Base-by-base conservation (phyloP, 2,797 vertebrate genomes). In the Pseudochromis fuscus region DNA sequence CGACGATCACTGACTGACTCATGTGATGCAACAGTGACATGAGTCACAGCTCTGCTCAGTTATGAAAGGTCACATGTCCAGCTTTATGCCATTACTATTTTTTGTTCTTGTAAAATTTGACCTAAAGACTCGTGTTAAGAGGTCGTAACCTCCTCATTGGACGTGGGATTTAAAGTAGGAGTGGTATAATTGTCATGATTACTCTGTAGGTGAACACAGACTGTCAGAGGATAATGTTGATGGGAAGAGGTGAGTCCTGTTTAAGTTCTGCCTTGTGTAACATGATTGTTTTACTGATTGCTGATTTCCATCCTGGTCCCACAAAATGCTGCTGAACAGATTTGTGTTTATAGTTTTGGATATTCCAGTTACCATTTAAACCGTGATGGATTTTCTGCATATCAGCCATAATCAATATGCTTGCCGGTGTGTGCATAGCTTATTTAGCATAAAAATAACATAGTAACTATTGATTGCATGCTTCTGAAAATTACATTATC, bases 41-140 rank as follows among this genome's bases (percentile, higher is more conserved):
- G 67, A 74, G 60, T 81, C 67, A 37, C 25, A 40, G 30, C 8
- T 62, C 63, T 2, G 21, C 42, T 66, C 31, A 77, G 67, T 64
- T 53, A 37, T 75, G 19, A 79, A 77, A 72, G 67, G 57, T 82
- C 65, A 75, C 56, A 67, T 62, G 57, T 52, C 70, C 42, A 59
- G 55, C 65, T 77, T 62, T 66, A 73, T 57, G 60, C 7, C 59
- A 53, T 82, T 51, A 38, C 70, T 84, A 71, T 85, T 81, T 82
- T 82, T 65, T 86, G 75, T 83, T 82, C 75, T 77, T 77, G 81
- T 90, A 83, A 91, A 89, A 88, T 75, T 33, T 78, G 82, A 91
- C 72, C 70, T 78, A 42, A 75, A 74, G 66, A 62, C 60, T 67
- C 66, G 27, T 53, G 69, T 80, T 21, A 9, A 82, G 23, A 50